These are phyloP conservation scores for Zenarchopterus dispar DNA, from an alignment of 2,797 vertebrate species.

Conservation along the genomic window DNA sequence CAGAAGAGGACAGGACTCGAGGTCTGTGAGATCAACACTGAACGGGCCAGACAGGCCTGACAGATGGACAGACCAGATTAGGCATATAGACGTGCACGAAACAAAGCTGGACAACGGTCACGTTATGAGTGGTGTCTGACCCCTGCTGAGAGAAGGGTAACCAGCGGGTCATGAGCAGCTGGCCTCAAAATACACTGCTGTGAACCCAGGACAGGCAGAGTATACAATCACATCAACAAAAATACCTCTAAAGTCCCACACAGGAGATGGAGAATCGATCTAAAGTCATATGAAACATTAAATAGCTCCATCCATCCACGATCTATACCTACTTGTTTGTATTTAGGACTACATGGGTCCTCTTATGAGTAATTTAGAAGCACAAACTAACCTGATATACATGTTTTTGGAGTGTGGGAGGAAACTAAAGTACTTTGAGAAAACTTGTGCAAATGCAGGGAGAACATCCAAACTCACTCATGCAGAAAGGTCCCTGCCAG, in stretches of 20 bases:
- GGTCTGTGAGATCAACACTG: slow-evolving; percentile 58
- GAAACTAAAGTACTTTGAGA: too few relatives aligned
- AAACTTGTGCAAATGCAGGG: too few relatives aligned
- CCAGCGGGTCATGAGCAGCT: slow-evolving; percentile 33
- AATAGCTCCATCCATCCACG: background rate
- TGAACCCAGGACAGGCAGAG: background rate
- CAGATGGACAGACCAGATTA: slow-evolving; percentile 84
- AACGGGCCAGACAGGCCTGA: slow-evolving; percentile 74
- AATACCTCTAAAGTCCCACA: background rate
- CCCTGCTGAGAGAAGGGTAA: slow-evolving; percentile 59
- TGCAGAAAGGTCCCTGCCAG: too few relatives aligned
- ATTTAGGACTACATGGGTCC: background rate
- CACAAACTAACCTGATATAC: background rate
- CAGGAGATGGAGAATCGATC: background rate
- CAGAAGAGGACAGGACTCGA: slow-evolving; percentile 13
- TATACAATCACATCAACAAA: too few relatives aligned
- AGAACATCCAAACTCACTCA: too few relatives aligned
- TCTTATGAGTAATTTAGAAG: too few relatives aligned
- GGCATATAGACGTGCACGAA: slow-evolving; percentile 74
- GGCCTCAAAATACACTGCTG: slow-evolving; percentile 15
- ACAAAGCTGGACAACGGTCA: slow-evolving; percentile 65
- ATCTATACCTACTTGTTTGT: background rate
- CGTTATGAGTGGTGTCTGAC: slow-evolving; percentile 60
- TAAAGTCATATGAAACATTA: background rate
- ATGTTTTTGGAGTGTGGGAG: background rate